phyloP scores from a whole-genome alignment of 2,113 vertebrate species.

The Ammodytes marinus region DNA sequence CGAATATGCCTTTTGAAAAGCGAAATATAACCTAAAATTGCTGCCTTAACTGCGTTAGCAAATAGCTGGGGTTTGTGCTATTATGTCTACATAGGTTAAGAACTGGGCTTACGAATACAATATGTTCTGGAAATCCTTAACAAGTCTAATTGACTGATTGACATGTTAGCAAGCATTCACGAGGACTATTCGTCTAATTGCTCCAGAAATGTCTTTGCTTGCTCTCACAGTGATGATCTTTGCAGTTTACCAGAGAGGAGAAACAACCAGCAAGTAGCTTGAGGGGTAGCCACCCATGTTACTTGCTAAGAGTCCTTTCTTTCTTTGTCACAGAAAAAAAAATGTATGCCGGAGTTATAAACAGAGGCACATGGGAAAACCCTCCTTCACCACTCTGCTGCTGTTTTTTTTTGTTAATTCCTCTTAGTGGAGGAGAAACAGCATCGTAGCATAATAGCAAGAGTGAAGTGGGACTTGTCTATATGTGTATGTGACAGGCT shows the following conservation, averaged over 20 bases:
- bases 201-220: constrained; percentile 2
- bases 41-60: constrained; percentile 4
- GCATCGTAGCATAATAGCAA: neutral
- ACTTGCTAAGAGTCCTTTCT: neutral
- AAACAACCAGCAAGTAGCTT: neutral
- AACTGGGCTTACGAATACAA: constrained; percentile 16
- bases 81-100: constrained; percentile 18
- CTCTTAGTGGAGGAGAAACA: constrained; percentile 12
- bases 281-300: neutral
- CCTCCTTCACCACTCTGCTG: neutral
- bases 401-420: neutral
- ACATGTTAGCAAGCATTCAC: neutral
- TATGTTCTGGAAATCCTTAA: constrained; percentile 8
- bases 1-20: constrained; percentile 31
- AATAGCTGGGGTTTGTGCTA: constrained; percentile 23
- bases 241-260: constrained; percentile 1
- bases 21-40: constrained; percentile 36
- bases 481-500: constrained; percentile 35
- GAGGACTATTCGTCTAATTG: neutral
- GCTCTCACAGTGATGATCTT: neutral
- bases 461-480: constrained; percentile 34
- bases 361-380: constrained; percentile 11
- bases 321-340: neutral
- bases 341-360: neutral
- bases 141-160: constrained; percentile 7